A percentile compares a stretch with the other conserved stretches of the same genome.
phyloP scores from a whole-genome alignment of 2,888 invertebrate genomes.

The Muschampia plurimacula region DNA sequence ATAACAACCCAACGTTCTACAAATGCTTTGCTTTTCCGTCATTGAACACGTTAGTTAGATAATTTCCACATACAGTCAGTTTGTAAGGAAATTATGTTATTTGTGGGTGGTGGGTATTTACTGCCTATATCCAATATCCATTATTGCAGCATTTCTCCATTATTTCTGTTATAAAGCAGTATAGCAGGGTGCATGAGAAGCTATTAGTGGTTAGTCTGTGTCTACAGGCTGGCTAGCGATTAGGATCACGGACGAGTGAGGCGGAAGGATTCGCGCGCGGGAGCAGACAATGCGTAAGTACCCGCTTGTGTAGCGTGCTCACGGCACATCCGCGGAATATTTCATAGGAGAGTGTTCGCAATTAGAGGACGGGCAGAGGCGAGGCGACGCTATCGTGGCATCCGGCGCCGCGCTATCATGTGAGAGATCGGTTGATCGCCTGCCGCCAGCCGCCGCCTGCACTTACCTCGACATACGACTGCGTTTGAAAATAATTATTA shows the following conservation, averaged over 20 bases:
- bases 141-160: constrained; percentile 9
- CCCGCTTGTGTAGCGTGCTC: constrained; percentile 51
- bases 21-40: constrained; percentile 10
- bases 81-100: background rate
- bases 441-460: constrained; percentile 44
- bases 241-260: constrained; percentile 63
- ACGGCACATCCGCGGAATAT: constrained; percentile 64
- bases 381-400: constrained; percentile 67
- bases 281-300: constrained; percentile 64
- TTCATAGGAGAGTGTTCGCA: constrained; percentile 69
- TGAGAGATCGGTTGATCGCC: constrained; percentile 70
- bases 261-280: constrained; percentile 65
- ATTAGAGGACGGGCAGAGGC: constrained; percentile 70
- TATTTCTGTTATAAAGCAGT: constrained; percentile 23
- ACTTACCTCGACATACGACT: constrained; percentile 46
- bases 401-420: constrained; percentile 73
- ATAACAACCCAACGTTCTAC: constrained; percentile 8
- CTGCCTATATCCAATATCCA: background rate
- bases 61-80: background rate
- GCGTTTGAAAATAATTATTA: constrained; percentile 48
- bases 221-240: constrained; percentile 57
- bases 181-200: constrained; percentile 29
- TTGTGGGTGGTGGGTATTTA: background rate
- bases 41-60: background rate
- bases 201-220: constrained; percentile 43